Base-by-base conservation (phyloP, 2,113 vertebrate genomes). In the Mobula birostris region DNA sequence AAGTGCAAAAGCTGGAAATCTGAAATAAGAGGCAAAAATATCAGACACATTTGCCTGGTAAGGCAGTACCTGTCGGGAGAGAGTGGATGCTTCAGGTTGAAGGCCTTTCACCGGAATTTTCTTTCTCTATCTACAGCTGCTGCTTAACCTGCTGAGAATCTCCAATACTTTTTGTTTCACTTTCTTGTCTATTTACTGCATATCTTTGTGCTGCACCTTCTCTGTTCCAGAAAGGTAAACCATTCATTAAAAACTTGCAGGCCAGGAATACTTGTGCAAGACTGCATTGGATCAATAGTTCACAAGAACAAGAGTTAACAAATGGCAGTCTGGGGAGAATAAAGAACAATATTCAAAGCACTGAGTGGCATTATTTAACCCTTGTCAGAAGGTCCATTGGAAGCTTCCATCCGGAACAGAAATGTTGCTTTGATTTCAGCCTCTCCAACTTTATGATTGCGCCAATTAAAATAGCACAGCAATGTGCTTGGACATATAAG, bases 401-500 rank as follows among this genome's bases (percentile, higher is more conserved):
- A 90, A 90, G 63, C 29, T 36, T 66, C 12, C 85, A 63, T 15
- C 29, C 63, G 5, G 14, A 63, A 63, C 85, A 88, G 11, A 63
- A 63, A 32, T 32, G 29, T 68, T 90, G 14, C 14, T 90, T 90
- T 90, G 61, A 66, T 90, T 90, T 66, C 29, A 68, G n/a, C 85
- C 15, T 90, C n/a, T n/a, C 58, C 61, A 36, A 17, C 29, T 32
- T 90, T 88, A 68, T 68, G 40, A 32, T 66, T 66, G 19, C 40
- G 15, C 32, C 29, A 83, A 90, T 90, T 90, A 90, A 90, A 90
- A 90, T 19, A 90, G 61, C 61, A 32, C 85, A 32, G 61, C 61
- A 66, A 88, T 32, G 29, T 90, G 61, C 85, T 90, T 90, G 85
- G 61, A 90, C 85, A 68, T 90, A 68, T 90, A 90, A 90, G 85